Percentiles rank a stretch among this genome's conserved stretches.
phyloP scores from a whole-genome alignment of 2,888 invertebrate genomes.

The Margaritifera margaritifera region DNA sequence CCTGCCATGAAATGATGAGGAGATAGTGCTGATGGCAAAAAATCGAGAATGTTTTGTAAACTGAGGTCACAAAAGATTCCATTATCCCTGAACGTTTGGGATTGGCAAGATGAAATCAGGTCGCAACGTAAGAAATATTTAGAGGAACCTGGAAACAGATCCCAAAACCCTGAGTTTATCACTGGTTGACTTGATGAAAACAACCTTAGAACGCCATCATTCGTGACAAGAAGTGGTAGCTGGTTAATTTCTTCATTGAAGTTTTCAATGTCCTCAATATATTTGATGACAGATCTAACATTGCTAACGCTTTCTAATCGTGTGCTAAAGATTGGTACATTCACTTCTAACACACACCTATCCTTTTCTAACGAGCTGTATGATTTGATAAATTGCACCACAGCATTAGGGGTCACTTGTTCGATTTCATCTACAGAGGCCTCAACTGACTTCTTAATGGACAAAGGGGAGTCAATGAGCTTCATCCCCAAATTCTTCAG shows the following conservation, averaged over 20 bases:
- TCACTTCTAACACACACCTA: neutral
- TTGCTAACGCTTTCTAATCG: conserved; percentile 2
- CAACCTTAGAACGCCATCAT: conserved; percentile 6
- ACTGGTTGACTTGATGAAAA: conserved; percentile 5
- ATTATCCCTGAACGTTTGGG: neutral
- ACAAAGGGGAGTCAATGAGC: conserved; percentile 11
- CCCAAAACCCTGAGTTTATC: conserved; percentile 3
- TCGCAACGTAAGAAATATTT: conserved; percentile 5
- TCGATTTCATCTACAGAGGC: neutral
- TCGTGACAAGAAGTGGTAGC: conserved; percentile 17
- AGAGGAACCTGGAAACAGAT: conserved; percentile 10
- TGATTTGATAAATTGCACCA: conserved; percentile 15
- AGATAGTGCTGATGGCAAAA: neutral
- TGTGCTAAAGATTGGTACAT: neutral
- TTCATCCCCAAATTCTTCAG: conserved; percentile 12
- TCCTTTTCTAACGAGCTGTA: neutral
- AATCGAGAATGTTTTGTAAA: conserved; percentile 1
- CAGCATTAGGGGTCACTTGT: neutral
- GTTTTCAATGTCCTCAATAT: conserved; percentile 9
- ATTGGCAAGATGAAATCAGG: neutral
- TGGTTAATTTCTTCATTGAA: conserved; percentile 7
- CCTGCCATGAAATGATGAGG: no score
- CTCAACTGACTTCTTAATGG: conserved; percentile 9
- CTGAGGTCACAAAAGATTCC: conserved; percentile 2
- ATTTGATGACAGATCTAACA: conserved; percentile 2